These are phyloP conservation scores for Haliclystus octoradiatus DNA, from an alignment of 30 jellyfish, hydroid and myxozoan genomes.

Conservation along the genomic window DNA sequence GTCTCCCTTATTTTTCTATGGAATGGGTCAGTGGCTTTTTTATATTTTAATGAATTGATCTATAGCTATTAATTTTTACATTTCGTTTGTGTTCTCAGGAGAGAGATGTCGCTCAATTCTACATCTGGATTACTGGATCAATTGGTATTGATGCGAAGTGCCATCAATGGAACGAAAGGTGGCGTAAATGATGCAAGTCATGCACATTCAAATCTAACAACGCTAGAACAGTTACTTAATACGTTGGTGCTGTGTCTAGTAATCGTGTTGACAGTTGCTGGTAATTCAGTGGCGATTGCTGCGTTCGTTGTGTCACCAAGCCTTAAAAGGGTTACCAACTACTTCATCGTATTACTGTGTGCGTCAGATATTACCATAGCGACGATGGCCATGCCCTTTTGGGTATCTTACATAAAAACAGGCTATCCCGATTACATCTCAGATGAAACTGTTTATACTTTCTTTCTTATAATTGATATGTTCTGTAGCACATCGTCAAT, in stretches of 20 bases:
- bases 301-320: constrained; percentile 66
- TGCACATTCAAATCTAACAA: not conserved
- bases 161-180: too few relatives aligned
- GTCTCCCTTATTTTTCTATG: too few relatives aligned
- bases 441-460: constrained; percentile 25
- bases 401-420: constrained; percentile 46
- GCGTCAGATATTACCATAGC: constrained; percentile 78
- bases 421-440: constrained; percentile 49
- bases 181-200: too few relatives aligned
- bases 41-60: too few relatives aligned
- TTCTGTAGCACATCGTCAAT: constrained; percentile 81
- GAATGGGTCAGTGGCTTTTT: too few relatives aligned
- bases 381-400: constrained; percentile 46
- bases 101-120: too few relatives aligned
- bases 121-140: too few relatives aligned
- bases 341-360: constrained; percentile 71
- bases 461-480: constrained; percentile 55
- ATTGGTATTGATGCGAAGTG: too few relatives aligned
- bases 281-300: constrained; percentile 63
- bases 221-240: constrained; percentile 6
- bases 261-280: constrained; percentile 46
- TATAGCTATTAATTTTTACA: too few relatives aligned
- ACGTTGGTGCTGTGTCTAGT: constrained; percentile 37
- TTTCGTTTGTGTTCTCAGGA: too few relatives aligned
- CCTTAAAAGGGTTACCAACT: constrained; percentile 40